Conservation (phyloP, 2,113 vertebrate species). For the Dasyprocta punctata region DNA sequence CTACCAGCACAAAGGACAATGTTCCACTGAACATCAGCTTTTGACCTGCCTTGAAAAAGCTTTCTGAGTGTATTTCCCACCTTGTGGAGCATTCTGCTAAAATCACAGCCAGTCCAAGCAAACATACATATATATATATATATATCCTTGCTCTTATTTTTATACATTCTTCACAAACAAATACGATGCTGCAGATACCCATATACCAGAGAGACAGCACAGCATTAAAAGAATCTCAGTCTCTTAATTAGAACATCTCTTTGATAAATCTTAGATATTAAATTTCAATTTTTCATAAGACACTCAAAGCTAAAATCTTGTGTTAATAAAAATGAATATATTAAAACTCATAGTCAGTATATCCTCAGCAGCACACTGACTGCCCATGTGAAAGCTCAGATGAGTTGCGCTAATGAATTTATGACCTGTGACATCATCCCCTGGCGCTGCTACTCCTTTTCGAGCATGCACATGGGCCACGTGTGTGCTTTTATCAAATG, state of each 20-base stretch:
- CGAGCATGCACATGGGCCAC: not conserved
- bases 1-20: not conserved
- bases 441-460: not conserved
- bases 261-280: not conserved
- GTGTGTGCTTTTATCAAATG: not conserved
- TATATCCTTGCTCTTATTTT: not conserved
- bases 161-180: not conserved
- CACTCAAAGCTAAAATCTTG: not conserved
- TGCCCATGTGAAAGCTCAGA: not conserved
- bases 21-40: not conserved
- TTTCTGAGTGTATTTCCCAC: not conserved
- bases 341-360: not conserved
- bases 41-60: not conserved
- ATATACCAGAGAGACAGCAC: not conserved
- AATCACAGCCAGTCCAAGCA: not conserved
- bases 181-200: not conserved
- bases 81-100: not conserved
- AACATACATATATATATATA: too few relatives aligned
- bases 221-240: not conserved
- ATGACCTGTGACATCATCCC: not conserved
- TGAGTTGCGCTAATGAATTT: not conserved
- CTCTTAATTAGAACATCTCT: not conserved
- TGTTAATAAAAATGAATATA: not conserved
- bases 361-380: not conserved
- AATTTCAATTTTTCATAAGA: not conserved